phyloP scores from a whole-genome alignment of 1,140 invertebrate species.

The Calephelis virginiensis region DNA sequence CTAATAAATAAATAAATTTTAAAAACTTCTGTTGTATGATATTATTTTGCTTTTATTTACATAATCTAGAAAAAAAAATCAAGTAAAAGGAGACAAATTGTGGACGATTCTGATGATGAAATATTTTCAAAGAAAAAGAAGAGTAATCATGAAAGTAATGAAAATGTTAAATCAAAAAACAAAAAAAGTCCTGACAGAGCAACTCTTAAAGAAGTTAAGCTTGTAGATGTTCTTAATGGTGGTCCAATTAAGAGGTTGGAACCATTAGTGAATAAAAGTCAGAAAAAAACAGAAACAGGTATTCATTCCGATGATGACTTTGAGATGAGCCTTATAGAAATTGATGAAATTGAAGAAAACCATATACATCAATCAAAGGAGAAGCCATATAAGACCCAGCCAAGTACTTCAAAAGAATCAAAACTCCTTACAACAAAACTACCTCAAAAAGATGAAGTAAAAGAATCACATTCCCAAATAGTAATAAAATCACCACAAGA shows the following conservation, averaged over 20 bases:
- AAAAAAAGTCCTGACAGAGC: conserved; percentile 36
- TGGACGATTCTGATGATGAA: conserved; percentile 66
- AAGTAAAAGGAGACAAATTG: conserved; percentile 49
- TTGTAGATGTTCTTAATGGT: conserved; percentile 58
- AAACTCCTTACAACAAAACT: background rate
- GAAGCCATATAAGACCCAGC: conserved; percentile 4
- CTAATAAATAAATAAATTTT: too few relatives aligned
- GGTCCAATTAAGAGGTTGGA: conserved; percentile 66
- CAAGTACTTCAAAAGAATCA: background rate
- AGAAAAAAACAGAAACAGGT: conserved; percentile 73
- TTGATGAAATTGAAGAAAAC: conserved; percentile 70
- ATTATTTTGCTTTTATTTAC: background rate
- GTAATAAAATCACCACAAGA: background rate
- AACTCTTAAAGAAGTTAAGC: conserved; percentile 59
- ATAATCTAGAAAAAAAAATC: conserved; percentile 49
- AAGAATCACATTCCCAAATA: background rate
- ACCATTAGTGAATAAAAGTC: conserved; percentile 57
- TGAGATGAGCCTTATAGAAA: conserved; percentile 81
- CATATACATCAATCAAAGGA: conserved; percentile 24
- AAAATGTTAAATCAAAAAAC: conserved; percentile 36
- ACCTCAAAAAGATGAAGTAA: background rate
- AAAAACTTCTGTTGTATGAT: too few relatives aligned
- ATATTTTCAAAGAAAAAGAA: conserved; percentile 54
- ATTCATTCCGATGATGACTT: conserved; percentile 85
- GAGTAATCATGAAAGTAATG: conserved; percentile 32